Conservation (phyloP, 2,797 vertebrate species). For the Prunella strophiata region DNA sequence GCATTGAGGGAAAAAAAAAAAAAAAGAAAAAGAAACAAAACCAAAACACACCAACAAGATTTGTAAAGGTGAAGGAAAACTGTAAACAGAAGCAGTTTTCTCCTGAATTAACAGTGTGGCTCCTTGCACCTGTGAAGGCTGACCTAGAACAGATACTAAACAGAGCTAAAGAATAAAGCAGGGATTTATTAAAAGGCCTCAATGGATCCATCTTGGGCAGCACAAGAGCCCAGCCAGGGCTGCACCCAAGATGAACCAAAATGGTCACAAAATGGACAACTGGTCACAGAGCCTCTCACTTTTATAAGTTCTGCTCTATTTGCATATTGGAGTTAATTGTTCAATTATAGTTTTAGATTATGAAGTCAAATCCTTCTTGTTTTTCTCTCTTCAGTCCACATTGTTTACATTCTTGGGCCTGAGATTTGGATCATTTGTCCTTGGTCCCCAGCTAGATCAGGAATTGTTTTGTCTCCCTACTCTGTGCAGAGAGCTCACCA, state of each 20-base stretch:
- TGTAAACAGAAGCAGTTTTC: background rate
- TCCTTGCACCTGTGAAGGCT: background rate
- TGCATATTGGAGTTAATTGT: background rate
- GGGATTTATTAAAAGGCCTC: background rate
- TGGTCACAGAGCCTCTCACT: fast-evolving
- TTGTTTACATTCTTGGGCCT: background rate
- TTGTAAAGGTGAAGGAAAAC: background rate
- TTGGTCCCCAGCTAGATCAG: background rate
- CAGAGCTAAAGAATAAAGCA: background rate
- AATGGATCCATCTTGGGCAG: background rate
- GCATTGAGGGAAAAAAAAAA: background rate
- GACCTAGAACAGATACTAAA: fast-evolving
- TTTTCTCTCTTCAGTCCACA: fast-evolving
- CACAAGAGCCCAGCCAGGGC: background rate
- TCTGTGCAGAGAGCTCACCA: background rate
- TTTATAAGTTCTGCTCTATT: background rate
- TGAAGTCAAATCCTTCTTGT: background rate
- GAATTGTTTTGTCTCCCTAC: background rate
- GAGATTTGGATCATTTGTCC: background rate
- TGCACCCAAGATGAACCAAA: background rate
- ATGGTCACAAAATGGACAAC: background rate
- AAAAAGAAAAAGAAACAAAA: background rate
- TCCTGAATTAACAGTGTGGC: background rate
- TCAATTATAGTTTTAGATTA: fast-evolving
- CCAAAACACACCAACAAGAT: background rate